A percentile compares a stretch with the other conserved stretches of the same genome.
phyloP scores from a whole-genome alignment of 2,888 invertebrate species.

The Willowsia nigromaculata region DNA sequence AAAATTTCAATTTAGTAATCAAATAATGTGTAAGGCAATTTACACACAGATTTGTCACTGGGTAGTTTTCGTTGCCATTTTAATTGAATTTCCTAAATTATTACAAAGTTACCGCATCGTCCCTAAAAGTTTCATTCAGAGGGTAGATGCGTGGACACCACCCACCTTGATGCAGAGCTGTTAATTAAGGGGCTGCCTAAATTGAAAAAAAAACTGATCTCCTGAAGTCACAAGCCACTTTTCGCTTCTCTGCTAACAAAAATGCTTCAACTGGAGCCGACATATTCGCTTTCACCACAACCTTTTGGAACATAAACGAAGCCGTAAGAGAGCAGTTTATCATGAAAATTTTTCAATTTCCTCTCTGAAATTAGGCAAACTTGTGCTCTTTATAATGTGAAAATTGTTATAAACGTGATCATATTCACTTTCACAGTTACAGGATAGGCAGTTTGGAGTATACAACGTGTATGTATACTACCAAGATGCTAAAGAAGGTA shows the following conservation, averaged over 20 bases:
- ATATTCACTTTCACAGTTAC: not conserved
- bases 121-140: not conserved
- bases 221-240: not conserved
- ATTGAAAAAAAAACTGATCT: not conserved
- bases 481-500: too few relatives aligned
- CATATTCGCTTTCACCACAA: too few relatives aligned
- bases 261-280: too few relatives aligned
- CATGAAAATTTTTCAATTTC: constrained; percentile 57
- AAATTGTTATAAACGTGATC: not conserved
- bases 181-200: not conserved
- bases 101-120: constrained; percentile 43
- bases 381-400: not conserved
- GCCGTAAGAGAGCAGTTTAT: constrained; percentile 34
- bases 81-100: constrained; percentile 61
- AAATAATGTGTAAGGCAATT: constrained; percentile 11
- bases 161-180: not conserved
- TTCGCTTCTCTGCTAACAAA: not conserved
- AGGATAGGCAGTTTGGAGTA: not conserved
- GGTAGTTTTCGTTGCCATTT: not conserved
- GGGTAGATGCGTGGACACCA: not conserved
- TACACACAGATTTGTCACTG: constrained; percentile 30
- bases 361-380: constrained; percentile 51
- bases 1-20: constrained; percentile 43
- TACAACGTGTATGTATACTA: not conserved
- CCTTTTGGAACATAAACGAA: not conserved